Percentiles rank a stretch among this genome's conserved stretches.
phyloP scores from a whole-genome alignment of 2,888 invertebrate genomes.

The Conus canariensis region DNA sequence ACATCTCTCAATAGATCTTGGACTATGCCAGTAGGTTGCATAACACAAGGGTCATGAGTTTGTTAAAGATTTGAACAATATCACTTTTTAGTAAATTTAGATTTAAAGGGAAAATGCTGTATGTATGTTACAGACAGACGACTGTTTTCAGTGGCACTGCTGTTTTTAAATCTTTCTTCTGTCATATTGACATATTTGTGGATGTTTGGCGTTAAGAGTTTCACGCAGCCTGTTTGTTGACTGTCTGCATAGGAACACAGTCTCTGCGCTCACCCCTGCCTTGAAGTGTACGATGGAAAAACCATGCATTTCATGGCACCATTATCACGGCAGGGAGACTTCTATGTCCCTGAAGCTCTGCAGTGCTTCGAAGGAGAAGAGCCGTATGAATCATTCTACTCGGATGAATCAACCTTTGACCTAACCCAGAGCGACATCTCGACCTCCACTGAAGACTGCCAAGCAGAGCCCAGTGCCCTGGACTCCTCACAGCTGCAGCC shows the following conservation, averaged over 20 bases:
- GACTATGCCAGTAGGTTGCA: no score
- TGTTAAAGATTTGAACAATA: no score
- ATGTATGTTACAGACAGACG: no score
- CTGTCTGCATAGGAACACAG: constrained; percentile 66
- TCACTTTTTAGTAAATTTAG: no score
- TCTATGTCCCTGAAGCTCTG: constrained; percentile 78
- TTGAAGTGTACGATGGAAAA: constrained; percentile 79
- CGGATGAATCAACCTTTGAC: not conserved
- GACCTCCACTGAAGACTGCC: not conserved
- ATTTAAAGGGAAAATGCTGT: no score
- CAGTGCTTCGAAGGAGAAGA: constrained; percentile 7
- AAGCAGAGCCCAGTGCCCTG: not conserved
- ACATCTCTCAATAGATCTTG: no score
- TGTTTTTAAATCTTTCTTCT: no score
- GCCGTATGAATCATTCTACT: not conserved
- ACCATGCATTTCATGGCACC: constrained; percentile 79
- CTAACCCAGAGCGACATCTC: not conserved
- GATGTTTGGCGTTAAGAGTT: no score
- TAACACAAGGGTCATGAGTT: no score
- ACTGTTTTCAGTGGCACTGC: no score
- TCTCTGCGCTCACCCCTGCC: constrained; percentile 79
- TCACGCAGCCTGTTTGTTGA: no score
- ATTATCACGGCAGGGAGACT: constrained; percentile 79
- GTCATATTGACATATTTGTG: no score
- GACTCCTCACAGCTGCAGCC: not conserved